Evolutionary conservation across 2,797 vertebrate genomes (phyloP), one percentile per base, ranked within the genome.

Genomic region (Alosa sapidissima): DNA sequence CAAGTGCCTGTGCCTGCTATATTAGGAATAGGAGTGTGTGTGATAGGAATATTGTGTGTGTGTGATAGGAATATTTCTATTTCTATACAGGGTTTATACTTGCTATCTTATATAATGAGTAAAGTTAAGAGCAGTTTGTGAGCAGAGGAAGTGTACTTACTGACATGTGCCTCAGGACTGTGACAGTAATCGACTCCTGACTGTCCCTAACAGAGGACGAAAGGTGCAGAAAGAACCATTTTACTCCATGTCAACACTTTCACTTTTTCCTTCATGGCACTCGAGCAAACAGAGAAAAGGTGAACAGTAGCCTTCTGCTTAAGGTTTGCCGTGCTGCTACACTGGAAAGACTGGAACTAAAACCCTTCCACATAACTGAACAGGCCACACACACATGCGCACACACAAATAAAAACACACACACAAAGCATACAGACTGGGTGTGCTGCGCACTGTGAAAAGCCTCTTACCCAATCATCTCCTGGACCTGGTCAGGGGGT

Each of bases 101-200:
- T 54, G 13, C 13, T 14, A 13, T 54, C 52, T 2, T 54, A 54
- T 14, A 54, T 11, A 13, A 3, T 54, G 41, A 41, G 4, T 41
- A 41, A 41, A 41, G 41, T 41, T 41, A 41, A 41, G 4, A 41
- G 41, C 41, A 41, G 13, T 54, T 11, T 54, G 52, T 54, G 52
- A 51, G 49, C 49, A 11, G 49, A 51, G 49, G 49, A 8, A 8
- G 10, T 55, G 65, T 93, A 94, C 96, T 95, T 87, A 96, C 96
- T 85, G 94, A 95, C 0, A 95, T 93, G 92, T 96, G 96, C 91
- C 98, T 96, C 89, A 98, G 94, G 90, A 99, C 88, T 0, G 97
- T 99, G 92, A 99, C 90, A 47, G 92, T 95, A 87, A 99, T 94
- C 88, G 96, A 96, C 21, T 98, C 97, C 68, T 95, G 96, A 10